These are phyloP conservation scores for Apamea anceps DNA, from an alignment of 2,888 invertebrate genomes.

Conservation along the genomic window DNA sequence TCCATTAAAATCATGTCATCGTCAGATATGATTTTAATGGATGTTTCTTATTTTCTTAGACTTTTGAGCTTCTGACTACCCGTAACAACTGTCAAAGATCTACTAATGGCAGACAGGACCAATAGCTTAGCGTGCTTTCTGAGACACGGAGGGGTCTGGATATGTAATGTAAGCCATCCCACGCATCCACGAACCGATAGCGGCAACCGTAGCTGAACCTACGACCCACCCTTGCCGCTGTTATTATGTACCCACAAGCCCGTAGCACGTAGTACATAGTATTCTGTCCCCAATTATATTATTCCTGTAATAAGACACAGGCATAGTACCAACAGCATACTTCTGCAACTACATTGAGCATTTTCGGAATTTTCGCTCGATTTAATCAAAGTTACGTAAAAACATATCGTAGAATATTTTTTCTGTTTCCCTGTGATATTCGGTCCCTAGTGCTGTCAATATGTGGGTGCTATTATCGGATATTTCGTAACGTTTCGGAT, in stretches of 20 bases:
- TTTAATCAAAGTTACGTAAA: constrained; percentile 61
- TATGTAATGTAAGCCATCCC: not conserved
- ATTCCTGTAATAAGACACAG: constrained; percentile 37
- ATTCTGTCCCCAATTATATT: not conserved
- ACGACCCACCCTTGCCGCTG: no score
- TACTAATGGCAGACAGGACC: not conserved
- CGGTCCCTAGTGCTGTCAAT: constrained; percentile 49
- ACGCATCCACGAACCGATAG: not conserved
- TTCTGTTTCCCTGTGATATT: constrained; percentile 40
- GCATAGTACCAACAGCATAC: constrained; percentile 12
- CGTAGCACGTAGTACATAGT: not conserved
- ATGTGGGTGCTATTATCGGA: constrained; percentile 24
- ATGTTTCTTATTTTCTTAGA: not conserved
- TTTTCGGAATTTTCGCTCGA: constrained; percentile 56
- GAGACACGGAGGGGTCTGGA: not conserved
- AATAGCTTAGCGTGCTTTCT: not conserved
- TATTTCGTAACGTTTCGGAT: constrained; percentile 12
- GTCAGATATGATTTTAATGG: not conserved
- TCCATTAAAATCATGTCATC: no score
- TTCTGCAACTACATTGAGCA: constrained; percentile 23
- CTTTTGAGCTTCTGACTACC: not conserved
- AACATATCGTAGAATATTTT: constrained; percentile 49
- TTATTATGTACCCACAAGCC: not conserved
- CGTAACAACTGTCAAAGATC: not conserved
- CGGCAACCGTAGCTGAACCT: not conserved